Conservation (phyloP, 2,113 vertebrate genomes). For the Natator depressus region DNA sequence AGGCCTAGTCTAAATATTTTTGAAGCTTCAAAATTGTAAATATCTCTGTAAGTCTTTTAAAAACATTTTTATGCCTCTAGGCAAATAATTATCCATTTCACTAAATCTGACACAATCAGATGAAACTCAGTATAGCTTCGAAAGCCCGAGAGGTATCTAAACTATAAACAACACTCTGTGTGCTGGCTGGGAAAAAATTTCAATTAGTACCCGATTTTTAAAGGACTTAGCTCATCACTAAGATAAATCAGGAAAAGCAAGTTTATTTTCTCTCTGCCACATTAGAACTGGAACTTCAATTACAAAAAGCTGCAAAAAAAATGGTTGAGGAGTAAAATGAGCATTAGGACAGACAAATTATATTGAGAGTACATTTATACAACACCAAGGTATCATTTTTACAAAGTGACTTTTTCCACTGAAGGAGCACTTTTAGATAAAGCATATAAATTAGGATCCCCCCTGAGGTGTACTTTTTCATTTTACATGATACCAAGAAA, state of each 20-base stretch:
- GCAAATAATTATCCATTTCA: conserved; percentile 64
- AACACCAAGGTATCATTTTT: conserved; percentile 18
- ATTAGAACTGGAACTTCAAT: conserved; percentile 26
- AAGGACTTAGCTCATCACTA: conserved; percentile 30
- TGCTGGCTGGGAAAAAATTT: conserved; percentile 49
- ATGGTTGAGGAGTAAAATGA: conserved; percentile 29
- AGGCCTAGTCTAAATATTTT: conserved; percentile 14
- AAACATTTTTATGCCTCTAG: not conserved
- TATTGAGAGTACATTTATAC: conserved; percentile 19
- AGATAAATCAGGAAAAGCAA: conserved; percentile 30
- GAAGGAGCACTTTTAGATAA: conserved; percentile 53
- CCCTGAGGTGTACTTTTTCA: conserved; percentile 35
- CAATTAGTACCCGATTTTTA: conserved; percentile 35
- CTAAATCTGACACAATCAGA: conserved; percentile 45
- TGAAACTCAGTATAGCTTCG: conserved; percentile 10
- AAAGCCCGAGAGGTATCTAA: conserved; percentile 30
- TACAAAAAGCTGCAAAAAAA: conserved; percentile 22
- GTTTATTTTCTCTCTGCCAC: conserved; percentile 50
- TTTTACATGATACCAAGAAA: conserved; percentile 29
- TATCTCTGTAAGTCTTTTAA: not conserved
- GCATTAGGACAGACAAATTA: not conserved
- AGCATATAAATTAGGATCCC: conserved; percentile 32
- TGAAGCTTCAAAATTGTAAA: conserved; percentile 17
- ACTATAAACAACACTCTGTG: conserved; percentile 4
- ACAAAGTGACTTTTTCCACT: conserved; percentile 23